Percentiles rank a stretch among this genome's conserved stretches.
Evolutionary conservation across 2,888 invertebrate genomes (phyloP).

Genomic region (Dexiosoma caninum): DNA sequence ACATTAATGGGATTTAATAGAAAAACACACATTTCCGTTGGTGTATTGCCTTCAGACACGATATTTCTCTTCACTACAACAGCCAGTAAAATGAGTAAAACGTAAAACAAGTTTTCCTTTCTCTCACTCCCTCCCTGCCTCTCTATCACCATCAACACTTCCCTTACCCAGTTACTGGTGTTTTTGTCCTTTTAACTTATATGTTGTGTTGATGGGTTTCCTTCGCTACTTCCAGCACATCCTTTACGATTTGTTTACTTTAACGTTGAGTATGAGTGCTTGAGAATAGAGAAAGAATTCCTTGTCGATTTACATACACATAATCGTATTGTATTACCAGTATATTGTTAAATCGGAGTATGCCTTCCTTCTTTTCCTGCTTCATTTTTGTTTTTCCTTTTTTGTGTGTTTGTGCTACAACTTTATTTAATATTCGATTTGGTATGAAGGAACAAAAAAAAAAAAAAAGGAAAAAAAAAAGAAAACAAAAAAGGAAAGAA

Average conservation of each 20-base stretch:
- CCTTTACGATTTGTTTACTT: constrained; percentile 50
- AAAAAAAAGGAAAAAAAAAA: neutral
- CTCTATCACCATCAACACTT: no score
- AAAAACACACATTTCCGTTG: constrained; percentile 56
- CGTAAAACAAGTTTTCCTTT: constrained; percentile 32
- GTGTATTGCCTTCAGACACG: constrained; percentile 46
- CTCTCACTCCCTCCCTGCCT: neutral
- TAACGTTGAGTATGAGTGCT: constrained; percentile 1
- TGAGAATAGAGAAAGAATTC: neutral
- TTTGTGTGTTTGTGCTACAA: neutral
- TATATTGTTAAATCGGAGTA: neutral
- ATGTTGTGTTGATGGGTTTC: constrained; percentile 52
- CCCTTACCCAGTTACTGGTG: neutral
- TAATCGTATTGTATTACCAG: neutral
- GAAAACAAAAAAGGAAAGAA: neutral
- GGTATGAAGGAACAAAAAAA: neutral
- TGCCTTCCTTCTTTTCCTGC: neutral
- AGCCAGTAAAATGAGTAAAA: constrained; percentile 13
- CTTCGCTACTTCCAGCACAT: constrained; percentile 35
- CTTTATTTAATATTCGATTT: constrained; percentile 17
- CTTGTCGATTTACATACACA: neutral
- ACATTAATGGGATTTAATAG: constrained; percentile 42
- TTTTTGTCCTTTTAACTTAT: constrained; percentile 33
- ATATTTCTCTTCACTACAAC: constrained; percentile 13
- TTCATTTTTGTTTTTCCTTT: no score